phyloP scores from a whole-genome alignment of 1,140 invertebrate genomes.

The Panulirus ornatus region DNA sequence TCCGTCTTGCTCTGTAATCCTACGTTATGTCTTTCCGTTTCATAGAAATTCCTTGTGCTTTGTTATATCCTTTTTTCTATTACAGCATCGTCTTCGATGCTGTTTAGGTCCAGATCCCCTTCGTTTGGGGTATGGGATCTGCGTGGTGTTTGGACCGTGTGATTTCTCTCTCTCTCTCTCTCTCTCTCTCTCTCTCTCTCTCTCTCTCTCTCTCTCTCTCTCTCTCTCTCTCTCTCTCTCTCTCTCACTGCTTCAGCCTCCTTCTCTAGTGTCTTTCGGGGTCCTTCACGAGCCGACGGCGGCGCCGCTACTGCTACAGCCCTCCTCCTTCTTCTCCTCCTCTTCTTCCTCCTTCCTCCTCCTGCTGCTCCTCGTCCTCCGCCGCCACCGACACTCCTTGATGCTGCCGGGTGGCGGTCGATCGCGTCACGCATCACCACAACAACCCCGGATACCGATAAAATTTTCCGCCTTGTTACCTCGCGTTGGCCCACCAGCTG shows the following conservation, averaged over 20 bases:
- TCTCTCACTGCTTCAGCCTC: neutral
- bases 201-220: neutral
- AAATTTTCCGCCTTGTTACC: constrained; percentile 64
- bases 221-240: neutral
- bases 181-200: too few species aligned
- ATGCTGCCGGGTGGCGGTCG: neutral
- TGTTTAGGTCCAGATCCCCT: too few species aligned
- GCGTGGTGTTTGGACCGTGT: too few species aligned
- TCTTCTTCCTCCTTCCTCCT: neutral
- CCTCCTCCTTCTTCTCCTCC: neutral
- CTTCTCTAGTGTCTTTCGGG: neutral
- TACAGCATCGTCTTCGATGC: too few species aligned
- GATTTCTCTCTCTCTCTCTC: too few species aligned
- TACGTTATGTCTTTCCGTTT: too few species aligned
- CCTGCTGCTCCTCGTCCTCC: neutral
- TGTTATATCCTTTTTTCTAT: too few species aligned
- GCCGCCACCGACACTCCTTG: neutral
- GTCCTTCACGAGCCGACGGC: neutral
- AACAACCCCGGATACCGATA: constrained; percentile 54
- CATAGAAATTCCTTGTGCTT: too few species aligned
- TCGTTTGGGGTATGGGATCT: too few species aligned
- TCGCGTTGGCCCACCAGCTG: constrained; percentile 19
- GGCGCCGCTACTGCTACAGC: neutral
- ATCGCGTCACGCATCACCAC: constrained; percentile 32
- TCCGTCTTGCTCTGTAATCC: too few species aligned